Percentiles rank a stretch among this genome's conserved stretches.
Evolutionary conservation across 2,797 vertebrate species (phyloP).

Genomic region (Cercopithecus neglectus): DNA sequence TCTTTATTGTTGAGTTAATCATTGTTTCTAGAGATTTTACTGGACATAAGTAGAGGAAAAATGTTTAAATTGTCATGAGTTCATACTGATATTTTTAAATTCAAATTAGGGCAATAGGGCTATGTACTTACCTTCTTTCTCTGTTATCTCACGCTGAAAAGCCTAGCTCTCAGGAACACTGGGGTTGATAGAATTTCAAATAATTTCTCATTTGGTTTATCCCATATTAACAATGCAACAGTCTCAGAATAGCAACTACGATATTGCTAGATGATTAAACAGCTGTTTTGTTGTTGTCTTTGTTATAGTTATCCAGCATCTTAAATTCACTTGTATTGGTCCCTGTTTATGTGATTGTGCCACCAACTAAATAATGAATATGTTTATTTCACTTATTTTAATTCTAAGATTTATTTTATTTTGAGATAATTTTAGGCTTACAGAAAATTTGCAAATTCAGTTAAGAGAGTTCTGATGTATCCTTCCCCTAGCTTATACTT

Average conservation of each 20-base stretch:
- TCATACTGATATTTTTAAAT: background rate
- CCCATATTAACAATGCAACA: background rate
- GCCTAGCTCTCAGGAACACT: background rate
- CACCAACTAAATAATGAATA: background rate
- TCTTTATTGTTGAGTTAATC: background rate
- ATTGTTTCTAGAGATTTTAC: background rate
- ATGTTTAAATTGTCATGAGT: background rate
- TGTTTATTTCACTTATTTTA: background rate
- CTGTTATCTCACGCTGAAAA: background rate
- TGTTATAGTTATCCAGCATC: background rate
- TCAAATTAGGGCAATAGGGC: background rate
- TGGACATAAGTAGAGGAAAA: background rate
- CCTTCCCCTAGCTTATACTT: background rate
- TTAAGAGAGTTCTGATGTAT: background rate
- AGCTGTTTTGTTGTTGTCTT: background rate
- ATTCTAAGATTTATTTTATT: background rate
- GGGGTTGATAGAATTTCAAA: background rate
- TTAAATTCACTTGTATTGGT: background rate
- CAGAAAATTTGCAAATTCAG: background rate
- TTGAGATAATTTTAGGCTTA: background rate
- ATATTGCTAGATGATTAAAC: background rate
- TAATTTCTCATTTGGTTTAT: background rate
- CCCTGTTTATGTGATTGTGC: background rate
- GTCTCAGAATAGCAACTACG: background rate
- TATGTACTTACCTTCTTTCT: background rate